Evolutionary conservation across 2,888 invertebrate species (phyloP), one percentile per base, ranked within the genome.

Genomic region (Isoperla grammatica): DNA sequence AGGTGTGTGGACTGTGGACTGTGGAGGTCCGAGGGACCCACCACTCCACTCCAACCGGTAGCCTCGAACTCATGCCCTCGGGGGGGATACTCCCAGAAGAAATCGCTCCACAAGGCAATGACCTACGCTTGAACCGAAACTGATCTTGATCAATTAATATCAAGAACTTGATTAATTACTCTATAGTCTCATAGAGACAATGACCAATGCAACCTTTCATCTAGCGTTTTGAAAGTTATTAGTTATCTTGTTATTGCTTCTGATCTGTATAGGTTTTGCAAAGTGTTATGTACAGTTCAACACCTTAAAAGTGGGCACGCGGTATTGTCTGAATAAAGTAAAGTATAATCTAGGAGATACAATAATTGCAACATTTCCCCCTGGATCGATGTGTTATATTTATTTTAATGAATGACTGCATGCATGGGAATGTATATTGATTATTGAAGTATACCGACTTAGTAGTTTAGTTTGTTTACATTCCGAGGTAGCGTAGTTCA

Each of bases 201-300:
- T 19, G 37, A 13, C 37, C 15, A 53, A 15, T 17, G 45, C 6
- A 19, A 19, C 19, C 13, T 45, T 45, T 45, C 45, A 53, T 17
- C 22, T 23, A 23, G 12, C 23, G 17, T 22, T 50, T 50, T 50
- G 29, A 23, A 23, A 50, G 49, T 29, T 50, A 50, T 50, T 15
- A 50, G 49, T 50, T 35, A 53, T n/a, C 11, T 53, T 49, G 19
- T 53, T 53, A 53, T 53, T 53, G 53, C 37, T 53, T 53, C 17
- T 45, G 53, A 29, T 29, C 29, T 4, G 29, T 29, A 29, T 29
- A 29, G 29, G 29, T 29, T 29, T 29, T 29, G 29, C 29, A 29
- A 29, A 29, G 29, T 29, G 29, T 29, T 29, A 29, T 29, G 29
- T 29, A 29, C 29, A 29, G 29, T 29, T 29, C 29, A 8, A 29